Percentiles rank a stretch among this genome's conserved stretches.
Evolutionary conservation across 1,140 invertebrate genomes (phyloP).

Genomic region (Atopsyche davidsoni): DNA sequence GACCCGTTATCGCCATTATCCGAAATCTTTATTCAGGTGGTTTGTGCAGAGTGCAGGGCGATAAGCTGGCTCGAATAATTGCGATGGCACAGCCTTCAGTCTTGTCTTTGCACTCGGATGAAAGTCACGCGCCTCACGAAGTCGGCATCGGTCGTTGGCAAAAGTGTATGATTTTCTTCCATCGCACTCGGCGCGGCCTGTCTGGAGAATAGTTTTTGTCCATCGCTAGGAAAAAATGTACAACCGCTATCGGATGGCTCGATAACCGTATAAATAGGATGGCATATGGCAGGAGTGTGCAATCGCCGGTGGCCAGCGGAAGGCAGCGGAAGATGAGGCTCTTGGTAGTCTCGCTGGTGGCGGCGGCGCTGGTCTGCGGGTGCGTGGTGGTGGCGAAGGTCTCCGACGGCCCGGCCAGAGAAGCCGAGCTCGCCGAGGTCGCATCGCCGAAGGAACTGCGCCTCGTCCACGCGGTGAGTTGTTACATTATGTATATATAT

Average conservation of each 20-base stretch:
- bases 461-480: conserved; percentile 21
- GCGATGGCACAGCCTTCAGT: too few species aligned
- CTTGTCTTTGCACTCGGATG: too few species aligned
- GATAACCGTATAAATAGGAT: conserved; percentile 22
- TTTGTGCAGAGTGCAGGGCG: too few species aligned
- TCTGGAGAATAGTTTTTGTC: too few species aligned
- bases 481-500: not conserved
- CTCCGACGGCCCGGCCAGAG: not conserved
- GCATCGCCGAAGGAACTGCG: conserved; percentile 7
- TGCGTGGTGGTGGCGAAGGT: conserved; percentile 11
- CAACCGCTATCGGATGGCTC: not conserved
- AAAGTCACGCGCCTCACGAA: too few species aligned
- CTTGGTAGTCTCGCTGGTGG: not conserved
- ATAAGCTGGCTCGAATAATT: too few species aligned
- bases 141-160: too few species aligned
- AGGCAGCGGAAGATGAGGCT: conserved; percentile 16
- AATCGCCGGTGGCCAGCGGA: not conserved
- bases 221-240: not conserved
- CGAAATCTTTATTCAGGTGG: too few species aligned
- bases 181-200: too few species aligned
- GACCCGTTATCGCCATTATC: too few species aligned
- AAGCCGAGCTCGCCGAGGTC: not conserved
- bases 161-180: too few species aligned
- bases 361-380: conserved; percentile 6
- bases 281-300: conserved; percentile 2